These are phyloP conservation scores for Iphiclides podalirius DNA, from an alignment of 2,888 invertebrate species.

Conservation along the genomic window DNA sequence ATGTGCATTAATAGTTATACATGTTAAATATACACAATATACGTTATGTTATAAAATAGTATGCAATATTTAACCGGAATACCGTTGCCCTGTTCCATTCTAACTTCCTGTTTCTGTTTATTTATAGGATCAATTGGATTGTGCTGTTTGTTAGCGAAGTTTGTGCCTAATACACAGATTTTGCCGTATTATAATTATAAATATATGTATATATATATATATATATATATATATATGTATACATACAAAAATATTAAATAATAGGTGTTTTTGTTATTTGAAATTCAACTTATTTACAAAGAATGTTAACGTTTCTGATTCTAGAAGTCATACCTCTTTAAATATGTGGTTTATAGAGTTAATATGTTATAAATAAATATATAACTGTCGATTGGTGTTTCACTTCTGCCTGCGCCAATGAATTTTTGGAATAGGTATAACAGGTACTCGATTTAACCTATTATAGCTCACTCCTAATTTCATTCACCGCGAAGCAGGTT, in stretches of 20 bases:
- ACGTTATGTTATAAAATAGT: too few species aligned
- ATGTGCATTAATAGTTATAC: too few species aligned
- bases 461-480: too few species aligned
- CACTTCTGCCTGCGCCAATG: too few species aligned
- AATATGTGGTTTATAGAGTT: conserved; percentile 33
- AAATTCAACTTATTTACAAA: conserved; percentile 29
- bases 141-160: not conserved
- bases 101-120: not conserved
- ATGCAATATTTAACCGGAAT: not conserved
- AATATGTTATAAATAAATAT: conserved; percentile 41
- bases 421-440: too few species aligned
- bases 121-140: not conserved
- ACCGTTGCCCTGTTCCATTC: not conserved
- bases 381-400: conserved; percentile 31
- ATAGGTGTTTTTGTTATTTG: conserved; percentile 32
- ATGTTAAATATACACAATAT: too few species aligned
- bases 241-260: too few species aligned
- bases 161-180: not conserved
- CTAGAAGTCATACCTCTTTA: conserved; percentile 35
- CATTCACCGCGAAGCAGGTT: too few species aligned
- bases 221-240: not conserved
- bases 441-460: too few species aligned
- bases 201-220: not conserved
- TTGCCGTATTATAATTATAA: not conserved
- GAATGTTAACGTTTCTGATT: conserved; percentile 30